These are phyloP conservation scores for Excalfactoria chinensis DNA, from an alignment of 2,113 vertebrate genomes.

Conservation along the genomic window DNA sequence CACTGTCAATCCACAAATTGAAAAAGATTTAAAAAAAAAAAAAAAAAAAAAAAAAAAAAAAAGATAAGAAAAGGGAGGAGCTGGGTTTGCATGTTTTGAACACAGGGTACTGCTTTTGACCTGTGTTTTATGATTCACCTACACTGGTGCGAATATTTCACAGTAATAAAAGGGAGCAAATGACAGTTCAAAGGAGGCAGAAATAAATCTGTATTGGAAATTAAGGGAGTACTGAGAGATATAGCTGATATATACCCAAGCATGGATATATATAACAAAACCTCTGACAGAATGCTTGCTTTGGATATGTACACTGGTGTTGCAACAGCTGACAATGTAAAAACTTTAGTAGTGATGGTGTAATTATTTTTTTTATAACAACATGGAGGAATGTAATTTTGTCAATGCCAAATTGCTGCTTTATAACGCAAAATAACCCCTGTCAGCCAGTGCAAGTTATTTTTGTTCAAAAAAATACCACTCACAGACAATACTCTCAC, in stretches of 20 bases:
- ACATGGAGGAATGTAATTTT: not conserved
- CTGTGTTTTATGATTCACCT: not conserved
- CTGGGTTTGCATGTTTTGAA: not conserved
- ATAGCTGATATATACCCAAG: not conserved
- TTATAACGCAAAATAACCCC: not conserved
- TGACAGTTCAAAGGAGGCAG: not conserved
- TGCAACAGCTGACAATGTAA: not conserved
- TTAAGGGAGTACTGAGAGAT: slow-evolving; percentile 9
- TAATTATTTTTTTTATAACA: not conserved
- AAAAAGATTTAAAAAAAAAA: not conserved
- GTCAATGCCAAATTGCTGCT: slow-evolving; percentile 2
- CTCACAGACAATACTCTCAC: not conserved
- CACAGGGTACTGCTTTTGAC: not conserved
- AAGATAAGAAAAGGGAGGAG: not conserved
- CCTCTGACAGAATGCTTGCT: not conserved
- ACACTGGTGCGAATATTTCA: not conserved
- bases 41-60: not conserved
- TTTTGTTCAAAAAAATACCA: not conserved
- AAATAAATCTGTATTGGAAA: slow-evolving; percentile 25
- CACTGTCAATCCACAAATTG: not conserved
- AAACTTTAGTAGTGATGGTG: not conserved
- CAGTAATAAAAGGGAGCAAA: not conserved
- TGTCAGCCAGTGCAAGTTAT: not conserved
- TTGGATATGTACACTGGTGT: not conserved
- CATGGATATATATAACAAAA: not conserved